phyloP scores from a whole-genome alignment of 2,888 invertebrate genomes.

The Cynaeus angustus region DNA sequence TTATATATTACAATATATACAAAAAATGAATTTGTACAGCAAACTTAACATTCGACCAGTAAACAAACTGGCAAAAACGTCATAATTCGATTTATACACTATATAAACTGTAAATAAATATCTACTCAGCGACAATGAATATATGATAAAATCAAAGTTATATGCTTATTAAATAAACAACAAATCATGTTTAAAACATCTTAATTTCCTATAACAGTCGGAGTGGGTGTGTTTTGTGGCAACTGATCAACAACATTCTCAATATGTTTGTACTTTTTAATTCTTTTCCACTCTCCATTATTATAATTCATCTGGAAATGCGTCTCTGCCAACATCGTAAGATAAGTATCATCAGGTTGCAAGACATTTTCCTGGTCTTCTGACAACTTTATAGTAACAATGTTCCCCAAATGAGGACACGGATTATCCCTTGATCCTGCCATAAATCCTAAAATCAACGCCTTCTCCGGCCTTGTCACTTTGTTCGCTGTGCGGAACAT shows the following conservation, averaged over 20 bases:
- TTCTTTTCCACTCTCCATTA: conserved; percentile 97
- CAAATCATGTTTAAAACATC: conserved; percentile 22
- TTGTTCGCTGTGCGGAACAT: conserved; percentile 98
- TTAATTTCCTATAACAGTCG: conserved; percentile 48
- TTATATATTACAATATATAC: conserved; percentile 41
- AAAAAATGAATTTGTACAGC: conserved; percentile 39
- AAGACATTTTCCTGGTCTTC: conserved; percentile 92
- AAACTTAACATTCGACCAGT: conserved; percentile 35
- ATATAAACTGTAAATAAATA: conserved; percentile 39
- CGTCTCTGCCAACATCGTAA: conserved; percentile 89
- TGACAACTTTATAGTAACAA: conserved; percentile 95
- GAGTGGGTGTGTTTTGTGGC: conserved; percentile 66
- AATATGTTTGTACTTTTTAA: conserved; percentile 90
- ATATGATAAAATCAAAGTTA: conserved; percentile 13
- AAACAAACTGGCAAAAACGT: conserved; percentile 16
- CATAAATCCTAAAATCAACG: conserved; percentile 98
- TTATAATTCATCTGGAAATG: conserved; percentile 99
- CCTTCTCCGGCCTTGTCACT: conserved; percentile 97
- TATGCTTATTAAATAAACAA: conserved; percentile 32
- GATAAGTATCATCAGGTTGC: conserved; percentile 87
- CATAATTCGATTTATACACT: conserved; percentile 17
- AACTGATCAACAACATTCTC: conserved; percentile 72
- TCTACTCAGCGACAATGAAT: conserved; percentile 13
- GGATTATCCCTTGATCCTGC: conserved; percentile 98
- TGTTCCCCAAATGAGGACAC: conserved; percentile 96